Conservation (phyloP, 2,888 invertebrate species). For the Stenurella melanura region DNA sequence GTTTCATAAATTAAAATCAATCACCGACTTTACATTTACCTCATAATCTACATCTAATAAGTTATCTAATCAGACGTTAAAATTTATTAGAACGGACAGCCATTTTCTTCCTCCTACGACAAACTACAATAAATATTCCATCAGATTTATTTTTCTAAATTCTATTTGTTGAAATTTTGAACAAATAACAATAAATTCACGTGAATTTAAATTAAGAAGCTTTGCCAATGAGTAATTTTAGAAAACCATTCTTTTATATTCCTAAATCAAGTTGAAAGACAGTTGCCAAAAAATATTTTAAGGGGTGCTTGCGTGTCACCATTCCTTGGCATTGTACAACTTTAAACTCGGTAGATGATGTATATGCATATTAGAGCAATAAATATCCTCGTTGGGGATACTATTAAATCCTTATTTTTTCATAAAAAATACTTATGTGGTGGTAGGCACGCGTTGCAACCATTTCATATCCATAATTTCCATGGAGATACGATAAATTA, state of each 20-base stretch:
- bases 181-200: constrained; percentile 9
- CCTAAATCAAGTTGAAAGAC: background rate
- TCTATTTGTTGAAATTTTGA: background rate
- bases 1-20: too few species aligned
- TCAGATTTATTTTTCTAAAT: background rate
- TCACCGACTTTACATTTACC: too few species aligned
- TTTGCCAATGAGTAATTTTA: constrained; percentile 11
- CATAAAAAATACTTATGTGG: too few species aligned
- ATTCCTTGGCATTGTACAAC: background rate
- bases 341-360: background rate
- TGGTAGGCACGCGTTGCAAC: too few species aligned
- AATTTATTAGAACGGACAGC: background rate
- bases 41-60: background rate
- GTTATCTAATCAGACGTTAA: background rate
- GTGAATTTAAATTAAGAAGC: background rate
- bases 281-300: constrained; percentile 3
- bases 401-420: too few species aligned
- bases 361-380: background rate
- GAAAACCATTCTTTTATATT: background rate
- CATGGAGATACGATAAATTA: too few species aligned
- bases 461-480: too few species aligned
- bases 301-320: background rate
- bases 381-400: too few species aligned
- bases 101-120: background rate
- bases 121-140: background rate